Conservation (phyloP, 2,888 invertebrate genomes). For the Disparrhopalites patrizii region DNA sequence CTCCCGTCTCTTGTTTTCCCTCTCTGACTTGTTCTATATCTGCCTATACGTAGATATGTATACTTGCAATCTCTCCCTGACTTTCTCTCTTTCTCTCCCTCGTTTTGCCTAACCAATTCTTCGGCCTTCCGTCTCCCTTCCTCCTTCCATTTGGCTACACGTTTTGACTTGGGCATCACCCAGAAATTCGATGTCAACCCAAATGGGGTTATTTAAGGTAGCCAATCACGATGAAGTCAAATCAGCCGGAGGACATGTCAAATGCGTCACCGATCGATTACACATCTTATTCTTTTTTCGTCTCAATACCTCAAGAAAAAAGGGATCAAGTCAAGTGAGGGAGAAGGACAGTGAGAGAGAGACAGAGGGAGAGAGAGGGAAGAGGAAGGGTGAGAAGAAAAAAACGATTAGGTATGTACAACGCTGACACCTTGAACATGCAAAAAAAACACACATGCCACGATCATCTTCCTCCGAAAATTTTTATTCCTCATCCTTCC, state of each 20-base stretch:
- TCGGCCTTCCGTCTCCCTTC: too few species aligned
- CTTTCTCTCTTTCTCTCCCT: too few species aligned
- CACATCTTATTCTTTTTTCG: conserved; percentile 13
- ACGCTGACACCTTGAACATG: too few species aligned
- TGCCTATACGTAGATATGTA: neutral
- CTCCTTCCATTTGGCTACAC: too few species aligned
- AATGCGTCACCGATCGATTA: conserved; percentile 22
- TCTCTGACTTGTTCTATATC: too few species aligned
- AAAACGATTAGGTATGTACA: too few species aligned
- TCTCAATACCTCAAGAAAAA: neutral
- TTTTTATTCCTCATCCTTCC: neutral
- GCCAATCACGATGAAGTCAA: neutral
- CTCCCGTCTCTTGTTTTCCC: too few species aligned
- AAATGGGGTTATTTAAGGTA: conserved; percentile 1
- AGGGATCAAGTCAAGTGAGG: neutral
- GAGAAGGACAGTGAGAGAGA: neutral
- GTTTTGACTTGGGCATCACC: too few species aligned
- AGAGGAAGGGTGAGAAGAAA: neutral
- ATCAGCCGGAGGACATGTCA: conserved; percentile 12
- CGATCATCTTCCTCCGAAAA: neutral
- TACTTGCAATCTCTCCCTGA: neutral
- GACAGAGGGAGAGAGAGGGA: neutral
- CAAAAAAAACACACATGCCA: neutral
- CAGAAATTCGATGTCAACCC: neutral
- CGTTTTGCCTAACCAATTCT: too few species aligned